These are phyloP conservation scores for Amphiprion clarkii DNA, from an alignment of 2,797 vertebrate genomes.

Conservation along the genomic window DNA sequence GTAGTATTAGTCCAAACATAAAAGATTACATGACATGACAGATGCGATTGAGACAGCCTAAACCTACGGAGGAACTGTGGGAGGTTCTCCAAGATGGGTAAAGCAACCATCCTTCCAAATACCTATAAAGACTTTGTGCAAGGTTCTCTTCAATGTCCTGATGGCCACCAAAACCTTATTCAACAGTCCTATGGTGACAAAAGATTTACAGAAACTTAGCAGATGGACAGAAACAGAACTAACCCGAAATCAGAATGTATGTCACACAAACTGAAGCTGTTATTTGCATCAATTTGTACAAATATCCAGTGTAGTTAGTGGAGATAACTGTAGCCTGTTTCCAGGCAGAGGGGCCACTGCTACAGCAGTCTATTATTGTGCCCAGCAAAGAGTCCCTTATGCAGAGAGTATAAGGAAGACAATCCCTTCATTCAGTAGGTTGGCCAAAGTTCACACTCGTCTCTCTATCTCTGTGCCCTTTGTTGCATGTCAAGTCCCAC, in stretches of 20 bases:
- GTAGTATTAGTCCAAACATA: background rate
- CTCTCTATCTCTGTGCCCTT: conserved; percentile 6
- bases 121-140: too few relatives aligned
- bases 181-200: too few relatives aligned
- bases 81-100: background rate
- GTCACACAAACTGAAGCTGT: background rate
- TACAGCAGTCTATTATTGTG: conserved; percentile 18
- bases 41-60: background rate
- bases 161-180: background rate
- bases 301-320: background rate
- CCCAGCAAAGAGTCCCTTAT: conserved; percentile 50
- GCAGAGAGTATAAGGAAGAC: conserved; percentile 32
- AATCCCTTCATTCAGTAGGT: conserved; percentile 55
- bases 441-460: conserved; percentile 7
- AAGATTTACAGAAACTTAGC: too few relatives aligned
- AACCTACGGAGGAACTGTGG: background rate
- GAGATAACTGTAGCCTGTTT: background rate
- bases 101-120: too few relatives aligned
- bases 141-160: background rate
- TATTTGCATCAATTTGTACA: background rate
- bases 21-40: background rate
- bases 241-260: background rate
- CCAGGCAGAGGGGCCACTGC: conserved; percentile 6
- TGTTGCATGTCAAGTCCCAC: background rate
- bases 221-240: too few relatives aligned